Conservation (phyloP, 2,797 vertebrate genomes). For the Glossophaga mutica region DNA sequence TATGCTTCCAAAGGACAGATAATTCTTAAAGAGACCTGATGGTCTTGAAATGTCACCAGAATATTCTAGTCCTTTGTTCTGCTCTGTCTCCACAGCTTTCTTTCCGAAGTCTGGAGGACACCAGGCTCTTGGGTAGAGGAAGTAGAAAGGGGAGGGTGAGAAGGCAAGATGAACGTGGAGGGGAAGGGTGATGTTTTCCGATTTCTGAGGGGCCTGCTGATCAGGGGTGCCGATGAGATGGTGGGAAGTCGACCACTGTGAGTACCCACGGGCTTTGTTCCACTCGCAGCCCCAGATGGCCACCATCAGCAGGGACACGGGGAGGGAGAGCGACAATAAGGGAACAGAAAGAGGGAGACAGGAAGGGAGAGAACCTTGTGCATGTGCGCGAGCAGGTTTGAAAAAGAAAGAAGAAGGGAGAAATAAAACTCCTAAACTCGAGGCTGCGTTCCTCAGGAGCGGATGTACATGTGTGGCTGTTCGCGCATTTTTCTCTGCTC, state of each 20-base stretch:
- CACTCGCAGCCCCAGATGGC: background rate
- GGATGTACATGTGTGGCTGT: background rate
- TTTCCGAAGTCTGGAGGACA: background rate
- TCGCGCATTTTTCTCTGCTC: background rate
- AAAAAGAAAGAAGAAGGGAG: background rate
- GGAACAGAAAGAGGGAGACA: background rate
- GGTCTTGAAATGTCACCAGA: background rate
- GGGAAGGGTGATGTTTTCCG: background rate
- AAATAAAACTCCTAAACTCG: background rate
- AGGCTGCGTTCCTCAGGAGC: fast-evolving
- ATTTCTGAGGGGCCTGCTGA: background rate
- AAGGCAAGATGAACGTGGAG: background rate
- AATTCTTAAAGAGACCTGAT: background rate
- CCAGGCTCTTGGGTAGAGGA: background rate
- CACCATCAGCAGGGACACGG: no score
- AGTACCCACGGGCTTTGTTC: background rate
- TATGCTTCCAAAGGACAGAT: background rate
- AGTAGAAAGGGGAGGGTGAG: background rate
- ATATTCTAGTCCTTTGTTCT: background rate
- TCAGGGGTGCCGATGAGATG: background rate
- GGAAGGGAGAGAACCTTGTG: background rate
- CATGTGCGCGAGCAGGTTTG: fast-evolving
- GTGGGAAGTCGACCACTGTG: no score
- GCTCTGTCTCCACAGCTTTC: background rate
- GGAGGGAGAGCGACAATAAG: fast-evolving